Percentiles rank a stretch among this genome's conserved stretches.
Evolutionary conservation across 1,140 invertebrate genomes (phyloP).

Genomic region (Leptonema lineaticorne): DNA sequence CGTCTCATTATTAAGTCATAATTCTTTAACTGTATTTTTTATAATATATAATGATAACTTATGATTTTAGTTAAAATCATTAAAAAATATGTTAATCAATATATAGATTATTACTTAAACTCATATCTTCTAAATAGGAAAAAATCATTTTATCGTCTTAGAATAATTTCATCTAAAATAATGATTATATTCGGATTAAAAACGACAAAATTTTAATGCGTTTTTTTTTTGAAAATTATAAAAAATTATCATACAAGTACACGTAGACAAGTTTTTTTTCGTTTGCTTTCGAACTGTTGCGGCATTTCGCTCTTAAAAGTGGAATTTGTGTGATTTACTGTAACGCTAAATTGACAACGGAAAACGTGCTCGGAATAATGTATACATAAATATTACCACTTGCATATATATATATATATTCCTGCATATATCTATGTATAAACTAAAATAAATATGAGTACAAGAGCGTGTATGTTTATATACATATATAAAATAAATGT

Average conservation of each 20-base stretch:
- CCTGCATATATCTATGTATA: not conserved
- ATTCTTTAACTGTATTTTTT: no score
- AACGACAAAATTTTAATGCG: not conserved
- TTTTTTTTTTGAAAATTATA: not conserved
- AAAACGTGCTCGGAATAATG: constrained; percentile 7
- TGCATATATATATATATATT: not conserved
- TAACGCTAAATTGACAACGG: constrained; percentile 10
- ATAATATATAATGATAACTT: no score
- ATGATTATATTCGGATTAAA: not conserved
- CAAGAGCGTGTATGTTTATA: no score
- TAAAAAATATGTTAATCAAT: no score
- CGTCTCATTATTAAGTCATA: no score
- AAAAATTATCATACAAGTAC: not conserved
- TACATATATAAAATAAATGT: no score
- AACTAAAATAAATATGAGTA: no score
- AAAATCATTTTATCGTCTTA: no score
- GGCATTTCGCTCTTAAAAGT: not conserved
- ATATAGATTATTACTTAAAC: no score
- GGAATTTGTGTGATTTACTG: constrained; percentile 18
- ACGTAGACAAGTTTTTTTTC: not conserved
- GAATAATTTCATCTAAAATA: no score
- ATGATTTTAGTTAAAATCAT: no score
- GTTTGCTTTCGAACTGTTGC: constrained; percentile 5
- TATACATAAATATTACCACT: not conserved
- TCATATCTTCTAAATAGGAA: no score